Conservation (phyloP, 2,797 vertebrate species). For the Pantherophis alleghaniensis region DNA sequence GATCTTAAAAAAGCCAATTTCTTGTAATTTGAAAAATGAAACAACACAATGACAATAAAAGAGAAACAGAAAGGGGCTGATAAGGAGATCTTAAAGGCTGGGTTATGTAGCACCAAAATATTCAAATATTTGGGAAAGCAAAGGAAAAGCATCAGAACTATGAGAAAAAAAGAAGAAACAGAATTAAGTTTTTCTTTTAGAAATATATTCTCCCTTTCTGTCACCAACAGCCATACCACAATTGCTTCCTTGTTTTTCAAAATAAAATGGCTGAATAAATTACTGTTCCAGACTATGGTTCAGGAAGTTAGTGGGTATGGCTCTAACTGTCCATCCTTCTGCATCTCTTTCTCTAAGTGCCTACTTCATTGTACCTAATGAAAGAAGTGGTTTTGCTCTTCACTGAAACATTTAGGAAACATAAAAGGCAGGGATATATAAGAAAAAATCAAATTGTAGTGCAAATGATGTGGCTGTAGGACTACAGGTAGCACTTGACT, state of each 20-base stretch:
- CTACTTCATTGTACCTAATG: not conserved
- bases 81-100: not conserved
- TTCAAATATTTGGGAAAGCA: not conserved
- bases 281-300: not conserved
- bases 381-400: not conserved
- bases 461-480: not conserved
- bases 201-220: not conserved
- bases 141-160: not conserved
- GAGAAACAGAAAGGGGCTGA: not conserved
- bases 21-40: not conserved
- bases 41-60: not conserved
- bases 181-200: not conserved
- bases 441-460: not conserved
- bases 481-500: not conserved
- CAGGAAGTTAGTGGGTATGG: not conserved
- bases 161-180: not conserved
- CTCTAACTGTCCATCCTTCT: not conserved
- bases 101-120: not conserved
- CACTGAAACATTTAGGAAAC: not conserved
- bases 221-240: not conserved
- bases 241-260: not conserved
- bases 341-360: not conserved
- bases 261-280: not conserved
- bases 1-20: not conserved
- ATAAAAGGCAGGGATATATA: not conserved